Base-by-base conservation (phyloP, 1,140 invertebrate genomes). In the Atta texana region DNA sequence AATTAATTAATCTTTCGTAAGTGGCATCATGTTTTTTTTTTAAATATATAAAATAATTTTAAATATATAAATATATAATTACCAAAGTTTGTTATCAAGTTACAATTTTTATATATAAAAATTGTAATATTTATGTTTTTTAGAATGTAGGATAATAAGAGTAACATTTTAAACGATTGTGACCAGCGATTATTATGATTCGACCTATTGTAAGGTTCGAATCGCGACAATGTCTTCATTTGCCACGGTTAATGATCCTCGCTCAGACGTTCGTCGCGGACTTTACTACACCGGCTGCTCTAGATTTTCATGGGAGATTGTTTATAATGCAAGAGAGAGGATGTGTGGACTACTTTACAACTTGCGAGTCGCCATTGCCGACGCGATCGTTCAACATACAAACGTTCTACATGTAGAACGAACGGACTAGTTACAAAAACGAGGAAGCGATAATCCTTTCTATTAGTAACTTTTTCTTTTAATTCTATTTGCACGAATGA, bases 271-370 rank as follows among this genome's bases (percentile, higher is more conserved):
- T 68, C 66, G 53, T 77, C 49, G 88, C 87, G 90, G 63, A 88
- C 90, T 92, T 92, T 93, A 90, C 91, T 91, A 87, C 86, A 90
- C 86, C 85, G 81, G 66, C 64, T 88, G 94, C 92, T 94, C 94
- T 93, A 94, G 92, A 94, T 94, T 94, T 94, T 93, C 93, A 92
- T 89, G 85, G 91, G 92, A 94, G 93, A 94, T 94, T 94, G 94
- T 94, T 94, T 94, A 94, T 94, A 90, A 94, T 92, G 91, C 91
- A 93, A 93, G 90, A 91, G 93, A 94, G 91, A 94, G 93, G 92
- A 94, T 93, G 91, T 91, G 91, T 94, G 93, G 89, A 94, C 93
- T 94, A 94, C 93, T 94, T 94, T 85, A 80, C 75, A 71, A 91
- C 71, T 61, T 71, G 31, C 68, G 75, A 76, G 75, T 74, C 57